Conservation (phyloP, 2,888 invertebrate species). For the Drosophila flavopinicola region DNA sequence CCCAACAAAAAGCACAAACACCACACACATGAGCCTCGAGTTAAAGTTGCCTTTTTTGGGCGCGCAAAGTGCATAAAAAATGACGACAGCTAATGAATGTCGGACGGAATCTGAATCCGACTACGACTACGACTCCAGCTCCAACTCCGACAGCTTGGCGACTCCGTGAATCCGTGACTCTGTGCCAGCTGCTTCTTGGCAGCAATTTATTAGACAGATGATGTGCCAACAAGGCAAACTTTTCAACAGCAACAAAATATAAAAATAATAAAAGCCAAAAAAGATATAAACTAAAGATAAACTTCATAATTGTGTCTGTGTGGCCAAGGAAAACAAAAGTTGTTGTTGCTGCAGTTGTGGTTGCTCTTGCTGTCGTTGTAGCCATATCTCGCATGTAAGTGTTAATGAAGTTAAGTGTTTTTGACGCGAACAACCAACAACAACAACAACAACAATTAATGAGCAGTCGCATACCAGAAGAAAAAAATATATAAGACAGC, state of each 20-base stretch:
- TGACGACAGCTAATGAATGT: slow-evolving; percentile 58
- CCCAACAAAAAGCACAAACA: slow-evolving; percentile 30
- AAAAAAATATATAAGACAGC: slow-evolving; percentile 28
- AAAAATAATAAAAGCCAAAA: slow-evolving; percentile 32
- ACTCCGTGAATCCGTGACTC: slow-evolving; percentile 15
- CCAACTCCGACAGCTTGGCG: slow-evolving; percentile 1
- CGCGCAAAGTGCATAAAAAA: slow-evolving; percentile 46
- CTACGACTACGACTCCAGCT: neutral
- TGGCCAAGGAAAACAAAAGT: slow-evolving; percentile 63
- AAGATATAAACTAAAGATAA: slow-evolving; percentile 73
- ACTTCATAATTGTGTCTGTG: slow-evolving; percentile 74
- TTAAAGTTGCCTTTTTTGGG: slow-evolving; percentile 32
- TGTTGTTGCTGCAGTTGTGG: slow-evolving; percentile 22
- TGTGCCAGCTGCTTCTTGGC: slow-evolving; percentile 35
- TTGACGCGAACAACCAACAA: slow-evolving; percentile 63
- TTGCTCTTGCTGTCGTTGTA: slow-evolving; percentile 29
- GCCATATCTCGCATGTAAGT: slow-evolving; percentile 75
- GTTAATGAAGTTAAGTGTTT: slow-evolving; percentile 79
- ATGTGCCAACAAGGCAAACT: slow-evolving; percentile 66
- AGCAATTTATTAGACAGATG: slow-evolving; percentile 72
- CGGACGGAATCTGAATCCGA: slow-evolving; percentile 29
- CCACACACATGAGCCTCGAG: neutral
- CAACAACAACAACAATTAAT: slow-evolving; percentile 67
- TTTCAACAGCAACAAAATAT: slow-evolving; percentile 18
- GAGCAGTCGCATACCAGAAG: slow-evolving; percentile 67